Percentiles rank a stretch among this genome's conserved stretches.
These are phyloP conservation scores for Plebejus melissa DNA, from an alignment of 2,888 invertebrate genomes.

Conservation along the genomic window DNA sequence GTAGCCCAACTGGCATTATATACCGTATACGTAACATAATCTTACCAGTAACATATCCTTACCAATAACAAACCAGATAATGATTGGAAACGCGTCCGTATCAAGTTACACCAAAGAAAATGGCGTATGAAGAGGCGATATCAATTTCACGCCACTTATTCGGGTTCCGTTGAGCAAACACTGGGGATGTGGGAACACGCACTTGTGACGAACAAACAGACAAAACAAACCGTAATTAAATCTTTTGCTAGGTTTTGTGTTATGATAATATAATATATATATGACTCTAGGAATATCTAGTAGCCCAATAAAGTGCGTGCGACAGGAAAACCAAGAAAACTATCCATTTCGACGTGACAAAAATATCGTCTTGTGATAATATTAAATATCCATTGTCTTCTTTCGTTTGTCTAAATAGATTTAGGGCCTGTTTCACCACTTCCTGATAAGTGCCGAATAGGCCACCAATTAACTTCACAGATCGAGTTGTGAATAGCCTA, in stretches of 20 bases:
- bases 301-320: not conserved
- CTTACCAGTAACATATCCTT: not conserved
- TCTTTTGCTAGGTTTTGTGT: not conserved
- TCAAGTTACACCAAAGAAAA: constrained; percentile 47
- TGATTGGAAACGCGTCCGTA: constrained; percentile 11
- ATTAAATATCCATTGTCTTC: too few species aligned
- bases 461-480: too few species aligned
- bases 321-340: too few species aligned
- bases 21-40: not conserved
- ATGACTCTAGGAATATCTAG: not conserved
- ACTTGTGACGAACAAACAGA: constrained; percentile 34
- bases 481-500: too few species aligned
- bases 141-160: constrained; percentile 69
- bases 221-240: constrained; percentile 17
- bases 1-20: not conserved
- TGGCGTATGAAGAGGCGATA: constrained; percentile 52
- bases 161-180: constrained; percentile 54
- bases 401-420: too few species aligned
- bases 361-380: too few species aligned
- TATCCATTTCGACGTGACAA: too few species aligned
- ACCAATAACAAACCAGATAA: constrained; percentile 6
- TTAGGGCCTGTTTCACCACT: too few species aligned
- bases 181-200: constrained; percentile 41
- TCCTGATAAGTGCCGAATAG: too few species aligned
- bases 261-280: not conserved